Conservation (phyloP, 2,113 vertebrate genomes). For the Polypterus bichir region DNA sequence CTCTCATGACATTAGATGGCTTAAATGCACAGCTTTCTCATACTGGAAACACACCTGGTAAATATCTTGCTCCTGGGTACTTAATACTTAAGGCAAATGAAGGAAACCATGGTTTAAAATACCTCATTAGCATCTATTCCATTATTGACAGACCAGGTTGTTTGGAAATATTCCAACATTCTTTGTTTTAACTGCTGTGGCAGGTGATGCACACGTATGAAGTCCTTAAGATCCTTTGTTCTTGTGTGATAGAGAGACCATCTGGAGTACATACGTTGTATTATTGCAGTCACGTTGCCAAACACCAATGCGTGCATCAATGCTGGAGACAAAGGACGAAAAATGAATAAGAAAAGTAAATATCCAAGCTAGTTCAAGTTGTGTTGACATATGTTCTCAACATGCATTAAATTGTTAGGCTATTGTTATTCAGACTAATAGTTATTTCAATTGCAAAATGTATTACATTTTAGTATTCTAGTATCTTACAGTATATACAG, state of each 20-base stretch:
- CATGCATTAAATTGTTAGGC: background rate
- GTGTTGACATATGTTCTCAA: background rate
- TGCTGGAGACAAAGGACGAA: conserved; percentile 41
- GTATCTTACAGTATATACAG: too few species aligned
- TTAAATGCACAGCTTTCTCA: too few species aligned
- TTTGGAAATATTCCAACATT: conserved; percentile 97
- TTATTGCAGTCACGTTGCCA: conserved; percentile 94
- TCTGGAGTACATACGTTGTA: conserved; percentile 94
- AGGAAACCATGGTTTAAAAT: conserved; percentile 16
- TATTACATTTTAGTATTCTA: too few species aligned
- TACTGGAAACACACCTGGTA: too few species aligned
- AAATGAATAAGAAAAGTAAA: background rate
- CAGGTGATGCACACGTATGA: conserved; percentile 88
- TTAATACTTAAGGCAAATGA: background rate
- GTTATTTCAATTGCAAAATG: background rate
- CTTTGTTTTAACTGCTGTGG: conserved; percentile 93
- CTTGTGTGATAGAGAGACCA: conserved; percentile 97
- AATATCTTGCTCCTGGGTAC: too few species aligned
- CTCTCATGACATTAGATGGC: too few species aligned
- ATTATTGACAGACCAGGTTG: conserved; percentile 97
- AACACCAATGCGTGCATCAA: conserved; percentile 97
- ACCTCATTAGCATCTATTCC: conserved; percentile 97
- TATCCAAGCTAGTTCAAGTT: background rate
- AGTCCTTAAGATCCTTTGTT: conserved; percentile 95
- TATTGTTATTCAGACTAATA: background rate